These are phyloP conservation scores for Coluber constrictor DNA, from an alignment of 2,797 vertebrate genomes.

Conservation along the genomic window DNA sequence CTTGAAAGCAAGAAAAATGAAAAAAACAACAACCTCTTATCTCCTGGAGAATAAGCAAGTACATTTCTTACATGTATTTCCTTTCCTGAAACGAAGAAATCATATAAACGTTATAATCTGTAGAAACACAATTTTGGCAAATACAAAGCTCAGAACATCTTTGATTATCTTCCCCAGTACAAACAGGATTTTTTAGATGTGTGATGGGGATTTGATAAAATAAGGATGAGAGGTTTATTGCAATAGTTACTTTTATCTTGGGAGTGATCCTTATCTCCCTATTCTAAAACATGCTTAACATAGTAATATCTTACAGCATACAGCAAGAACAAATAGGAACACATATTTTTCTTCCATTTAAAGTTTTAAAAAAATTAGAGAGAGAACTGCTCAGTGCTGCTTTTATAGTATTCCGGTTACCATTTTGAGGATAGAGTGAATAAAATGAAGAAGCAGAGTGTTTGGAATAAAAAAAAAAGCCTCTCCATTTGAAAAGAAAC, in stretches of 20 bases:
- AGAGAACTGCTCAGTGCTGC: neutral
- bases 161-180: constrained; percentile 10
- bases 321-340: neutral
- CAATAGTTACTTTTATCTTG: neutral
- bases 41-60: neutral
- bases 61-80: neutral
- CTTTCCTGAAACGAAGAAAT: neutral
- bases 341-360: neutral
- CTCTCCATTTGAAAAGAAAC: neutral
- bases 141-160: neutral
- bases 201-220: neutral
- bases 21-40: neutral
- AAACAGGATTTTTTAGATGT: neutral
- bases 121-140: constrained; percentile 2
- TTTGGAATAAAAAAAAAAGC: neutral
- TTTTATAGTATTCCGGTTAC: neutral
- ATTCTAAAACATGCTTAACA: neutral
- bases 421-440: neutral
- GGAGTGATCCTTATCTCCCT: neutral
- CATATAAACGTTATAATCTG: neutral
- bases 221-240: neutral
- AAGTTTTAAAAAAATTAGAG: neutral
- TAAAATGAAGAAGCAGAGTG: neutral
- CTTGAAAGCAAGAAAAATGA: neutral
- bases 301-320: neutral